phyloP scores from a whole-genome alignment of 2,888 invertebrate species.

The Noctua fimbriata region DNA sequence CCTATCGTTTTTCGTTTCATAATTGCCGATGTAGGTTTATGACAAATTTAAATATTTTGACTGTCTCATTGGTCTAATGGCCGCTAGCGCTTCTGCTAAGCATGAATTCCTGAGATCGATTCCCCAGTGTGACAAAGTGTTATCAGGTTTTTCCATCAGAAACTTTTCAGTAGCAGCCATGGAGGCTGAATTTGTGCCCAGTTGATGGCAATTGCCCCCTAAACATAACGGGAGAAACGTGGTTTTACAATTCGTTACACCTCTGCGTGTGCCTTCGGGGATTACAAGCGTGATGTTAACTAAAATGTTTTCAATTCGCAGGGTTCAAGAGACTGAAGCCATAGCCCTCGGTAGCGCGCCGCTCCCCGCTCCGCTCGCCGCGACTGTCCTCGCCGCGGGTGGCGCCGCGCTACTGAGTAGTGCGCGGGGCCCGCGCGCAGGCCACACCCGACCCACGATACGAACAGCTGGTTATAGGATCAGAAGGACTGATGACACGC shows the following conservation, averaged over 20 bases:
- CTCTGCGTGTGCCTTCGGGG: background rate
- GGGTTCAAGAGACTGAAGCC: slow-evolving; percentile 95
- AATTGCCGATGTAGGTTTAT: background rate
- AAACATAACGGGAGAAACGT: background rate
- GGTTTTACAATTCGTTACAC: background rate
- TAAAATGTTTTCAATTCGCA: slow-evolving; percentile 3
- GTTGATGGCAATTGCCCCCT: background rate
- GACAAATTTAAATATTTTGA: background rate
- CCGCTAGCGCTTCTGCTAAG: background rate
- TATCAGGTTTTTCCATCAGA: background rate
- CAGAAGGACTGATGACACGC: slow-evolving; percentile 4
- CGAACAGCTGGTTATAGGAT: background rate
- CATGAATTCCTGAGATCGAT: background rate
- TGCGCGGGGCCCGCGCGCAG: slow-evolving; percentile 62
- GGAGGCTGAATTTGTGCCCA: background rate
- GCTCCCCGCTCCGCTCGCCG: slow-evolving; percentile 77
- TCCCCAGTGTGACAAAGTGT: background rate
- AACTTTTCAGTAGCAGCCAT: background rate
- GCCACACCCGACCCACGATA: background rate
- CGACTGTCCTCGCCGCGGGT: slow-evolving; percentile 85
- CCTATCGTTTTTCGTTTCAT: background rate
- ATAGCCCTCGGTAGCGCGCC: slow-evolving; percentile 86
- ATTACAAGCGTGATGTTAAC: background rate
- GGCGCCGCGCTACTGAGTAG: slow-evolving; percentile 85
- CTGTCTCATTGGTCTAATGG: background rate